Percentiles rank a stretch among this genome's conserved stretches.
phyloP scores from a whole-genome alignment of 2,888 invertebrate genomes.

The Synergus gifuensis region DNA sequence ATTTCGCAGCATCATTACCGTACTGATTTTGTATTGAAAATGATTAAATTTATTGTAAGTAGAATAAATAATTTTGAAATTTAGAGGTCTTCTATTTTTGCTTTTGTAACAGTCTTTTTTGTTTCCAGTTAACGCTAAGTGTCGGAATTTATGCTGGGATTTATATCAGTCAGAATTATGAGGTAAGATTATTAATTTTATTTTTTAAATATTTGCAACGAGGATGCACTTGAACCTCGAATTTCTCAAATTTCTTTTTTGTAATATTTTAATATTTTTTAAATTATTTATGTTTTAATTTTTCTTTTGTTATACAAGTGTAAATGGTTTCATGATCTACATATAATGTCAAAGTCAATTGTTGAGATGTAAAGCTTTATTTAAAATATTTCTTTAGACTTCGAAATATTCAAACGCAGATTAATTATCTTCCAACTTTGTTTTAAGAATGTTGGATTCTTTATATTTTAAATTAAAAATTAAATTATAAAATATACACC shows the following conservation, averaged over 20 bases:
- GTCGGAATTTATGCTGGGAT: constrained; percentile 86
- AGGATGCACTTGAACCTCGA: background rate
- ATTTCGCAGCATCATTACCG: background rate
- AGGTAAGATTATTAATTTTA: constrained; percentile 78
- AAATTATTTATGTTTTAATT: background rate
- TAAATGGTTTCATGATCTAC: background rate
- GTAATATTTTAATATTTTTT: constrained; percentile 7
- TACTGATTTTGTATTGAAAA: constrained; percentile 48
- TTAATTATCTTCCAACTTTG: background rate
- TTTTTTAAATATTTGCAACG: background rate
- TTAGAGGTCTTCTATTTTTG: constrained; percentile 29
- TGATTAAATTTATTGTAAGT: constrained; percentile 72
- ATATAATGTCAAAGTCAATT: background rate
- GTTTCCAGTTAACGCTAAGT: constrained; percentile 84
- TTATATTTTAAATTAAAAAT: background rate
- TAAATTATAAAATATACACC: too few relatives aligned
- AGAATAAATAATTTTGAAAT: constrained; percentile 29
- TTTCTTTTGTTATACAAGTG: constrained; percentile 42
- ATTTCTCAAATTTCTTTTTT: constrained; percentile 20
- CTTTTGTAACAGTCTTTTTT: constrained; percentile 53
- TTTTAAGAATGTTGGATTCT: background rate
- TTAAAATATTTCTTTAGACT: background rate
- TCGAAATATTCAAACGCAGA: background rate
- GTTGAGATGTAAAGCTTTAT: background rate
- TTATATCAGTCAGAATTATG: constrained; percentile 87